Evolutionary conservation across 2,113 vertebrate genomes (phyloP), one percentile per base, ranked within the genome.

Genomic region (Onychostruthus taczanowskii): DNA sequence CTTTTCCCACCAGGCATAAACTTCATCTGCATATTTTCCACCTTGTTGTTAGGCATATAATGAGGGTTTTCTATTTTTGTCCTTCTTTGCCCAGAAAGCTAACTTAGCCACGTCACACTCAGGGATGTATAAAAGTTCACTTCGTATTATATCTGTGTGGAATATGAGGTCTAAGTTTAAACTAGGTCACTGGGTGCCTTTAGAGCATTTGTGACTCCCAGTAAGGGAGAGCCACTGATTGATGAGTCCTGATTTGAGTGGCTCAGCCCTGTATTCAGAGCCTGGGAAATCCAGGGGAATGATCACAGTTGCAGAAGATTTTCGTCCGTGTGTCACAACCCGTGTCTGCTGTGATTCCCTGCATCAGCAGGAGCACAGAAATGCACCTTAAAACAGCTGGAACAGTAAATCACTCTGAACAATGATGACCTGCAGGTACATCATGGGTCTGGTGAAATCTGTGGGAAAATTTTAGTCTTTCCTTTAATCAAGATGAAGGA

Each of bases 51-150:
- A 92, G 61, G 61, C 83, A 64, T 56, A 64, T 74, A 80, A 88
- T 84, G 47, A 94, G 55, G 41, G n/a, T 89, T 84, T 90, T 81
- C 92, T 95, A 87, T 92, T 95, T 90, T 75, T 90, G 73, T 78
- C 72, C 26, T 86, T 13, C 80, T 91, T 80, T 92, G 44, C 82
- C 66, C 37, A 33, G 70, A 81, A 88, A 90, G 33, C 62, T 87
- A 16, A 79, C 61, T 96, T 33, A 85, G 85, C 41, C 7, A 9
- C 1, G 0, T 86, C 82, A 63, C 43, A 26, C 72, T 66, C 10
- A 11, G 43, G 84, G 70, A 77, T 28, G 46, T 50, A 64, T 18
- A 78, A 27, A 46, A 78, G 69, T 94, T 96, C 61, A 56, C 63
- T 88, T 91, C 37, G 8, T 41, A 47, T 89, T 90, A 66, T 70